Conservation (phyloP, 2,888 invertebrate species). For the Eudemis profundana region DNA sequence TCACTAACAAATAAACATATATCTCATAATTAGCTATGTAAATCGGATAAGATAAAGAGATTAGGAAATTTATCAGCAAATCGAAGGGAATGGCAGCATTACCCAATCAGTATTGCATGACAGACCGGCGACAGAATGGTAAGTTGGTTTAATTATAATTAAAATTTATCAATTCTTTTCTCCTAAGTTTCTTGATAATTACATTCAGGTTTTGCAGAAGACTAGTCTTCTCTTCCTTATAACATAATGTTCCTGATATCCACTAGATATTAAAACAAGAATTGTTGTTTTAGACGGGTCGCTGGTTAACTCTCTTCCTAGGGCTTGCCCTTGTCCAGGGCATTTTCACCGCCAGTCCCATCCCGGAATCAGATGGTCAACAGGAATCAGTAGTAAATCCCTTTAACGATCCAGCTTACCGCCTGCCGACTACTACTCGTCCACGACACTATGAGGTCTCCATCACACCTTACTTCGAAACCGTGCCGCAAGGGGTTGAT, state of each 20-base stretch:
- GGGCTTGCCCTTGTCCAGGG: conserved; percentile 66
- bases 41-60: conserved; percentile 65
- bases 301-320: conserved; percentile 65
- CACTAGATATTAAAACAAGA: neutral
- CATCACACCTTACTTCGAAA: conserved; percentile 80
- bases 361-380: conserved; percentile 68
- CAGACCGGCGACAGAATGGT: conserved; percentile 69
- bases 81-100: conserved; percentile 45
- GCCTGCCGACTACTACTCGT: conserved; percentile 75
- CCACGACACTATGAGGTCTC: conserved; percentile 84
- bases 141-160: conserved; percentile 51
- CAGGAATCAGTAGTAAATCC: conserved; percentile 63
- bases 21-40: conserved; percentile 53
- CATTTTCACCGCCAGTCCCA: conserved; percentile 61
- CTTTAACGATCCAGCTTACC: conserved; percentile 66
- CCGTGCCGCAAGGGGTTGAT: conserved; percentile 48
- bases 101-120: conserved; percentile 51
- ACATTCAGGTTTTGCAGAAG: neutral
- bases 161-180: conserved; percentile 1
- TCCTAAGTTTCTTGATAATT: neutral
- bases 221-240: neutral
- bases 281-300: conserved; percentile 56
- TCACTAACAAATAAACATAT: conserved; percentile 44
- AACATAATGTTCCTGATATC: neutral
- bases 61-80: conserved; percentile 55